phyloP scores from a whole-genome alignment of 1,140 invertebrate genomes.

The Bombus superbus region DNA sequence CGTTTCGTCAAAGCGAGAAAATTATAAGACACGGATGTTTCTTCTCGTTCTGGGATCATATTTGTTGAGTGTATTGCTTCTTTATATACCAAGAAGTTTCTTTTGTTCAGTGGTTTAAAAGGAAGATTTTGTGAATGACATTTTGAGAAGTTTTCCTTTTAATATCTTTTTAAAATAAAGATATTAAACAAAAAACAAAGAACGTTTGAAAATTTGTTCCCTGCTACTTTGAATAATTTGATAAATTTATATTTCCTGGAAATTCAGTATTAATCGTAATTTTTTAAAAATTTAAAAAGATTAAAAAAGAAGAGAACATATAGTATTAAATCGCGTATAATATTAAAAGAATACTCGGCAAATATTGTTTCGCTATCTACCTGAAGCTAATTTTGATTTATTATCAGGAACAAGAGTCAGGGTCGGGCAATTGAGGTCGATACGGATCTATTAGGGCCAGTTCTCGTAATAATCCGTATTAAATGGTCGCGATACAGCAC shows the following conservation, averaged over 20 bases:
- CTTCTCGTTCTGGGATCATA: no score
- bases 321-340: neutral
- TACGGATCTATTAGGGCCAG: constrained; percentile 5
- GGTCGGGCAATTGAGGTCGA: neutral
- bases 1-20: no score
- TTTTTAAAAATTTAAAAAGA: neutral
- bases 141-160: no score
- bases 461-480: constrained; percentile 32
- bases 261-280: neutral
- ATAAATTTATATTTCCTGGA: neutral
- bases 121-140: no score
- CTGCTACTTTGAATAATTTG: neutral
- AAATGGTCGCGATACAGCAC: neutral
- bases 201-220: neutral
- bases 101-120: no score
- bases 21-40: neutral
- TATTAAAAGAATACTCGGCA: neutral
- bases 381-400: constrained; percentile 28
- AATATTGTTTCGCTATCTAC: neutral
- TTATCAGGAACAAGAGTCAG: neutral
- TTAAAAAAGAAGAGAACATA: neutral
- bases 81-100: no score
- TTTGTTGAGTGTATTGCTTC: no score
- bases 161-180: neutral
- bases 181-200: neutral